Evolutionary conservation across 2,888 invertebrate species (phyloP), one percentile per base, ranked within the genome.

Genomic region (Ariolimax columbianus): DNA sequence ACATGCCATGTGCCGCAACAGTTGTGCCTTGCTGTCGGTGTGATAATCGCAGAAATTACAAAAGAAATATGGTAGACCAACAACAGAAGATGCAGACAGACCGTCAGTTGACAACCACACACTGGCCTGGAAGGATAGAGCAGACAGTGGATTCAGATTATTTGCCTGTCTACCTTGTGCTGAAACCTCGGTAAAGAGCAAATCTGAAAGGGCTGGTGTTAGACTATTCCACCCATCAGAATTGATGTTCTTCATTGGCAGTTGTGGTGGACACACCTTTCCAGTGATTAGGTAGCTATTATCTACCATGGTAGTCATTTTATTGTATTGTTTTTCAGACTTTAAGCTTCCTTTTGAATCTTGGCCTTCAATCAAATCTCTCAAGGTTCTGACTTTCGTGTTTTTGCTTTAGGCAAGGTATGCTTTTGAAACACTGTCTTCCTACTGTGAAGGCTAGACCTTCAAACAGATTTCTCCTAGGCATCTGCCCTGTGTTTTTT

Each of bases 41-140:
- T 78, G 75, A 23, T 78, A 63, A 55, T 83, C 70, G 55, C 83
- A 83, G 43, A 83, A 83, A 72, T 83, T 83, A 36, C 83, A 83
- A 23, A 83, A 78, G 66, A 47, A 83, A 68, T 83, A 83, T n/a
- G 83, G 83, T 0, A 83, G n/a, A 14, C 78, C 40, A 19, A 77
- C 78, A 38, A 78, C 77, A 47, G 83, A 83, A 0, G 82, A 82
- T 14, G 63, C 63, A 40, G 83, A 83, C 26, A 38, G 38, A 30
- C 55, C 83, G 40, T 83, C 70, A 0, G 66, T 83, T 0, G 51
- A 51, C 17, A 83, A 36, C 51, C 77, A 51, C 4, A 83, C 83
- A 40, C 72, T 77, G 19, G 83, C 83, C 43, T 66, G 83, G n/a
- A 78, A 77, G 19, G 70, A 66, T 51, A 83, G 23, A 9, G 83